Evolutionary conservation across 1,140 invertebrate species (phyloP), one percentile per base, ranked within the genome.

Genomic region (Palaemon carinicauda): DNA sequence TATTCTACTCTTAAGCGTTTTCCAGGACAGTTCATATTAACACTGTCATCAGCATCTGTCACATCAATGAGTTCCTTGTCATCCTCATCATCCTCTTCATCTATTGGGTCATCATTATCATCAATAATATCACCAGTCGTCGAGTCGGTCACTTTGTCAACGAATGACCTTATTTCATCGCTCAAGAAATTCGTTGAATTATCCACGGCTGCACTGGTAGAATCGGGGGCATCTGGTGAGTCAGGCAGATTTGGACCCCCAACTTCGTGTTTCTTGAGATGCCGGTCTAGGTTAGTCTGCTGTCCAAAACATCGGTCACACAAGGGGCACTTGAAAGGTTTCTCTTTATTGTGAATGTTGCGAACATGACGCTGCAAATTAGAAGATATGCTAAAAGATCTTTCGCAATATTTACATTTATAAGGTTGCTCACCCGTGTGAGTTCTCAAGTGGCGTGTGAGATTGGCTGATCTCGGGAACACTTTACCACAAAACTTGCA

Each of bases 291-390:
- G 92, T 99, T 99, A 1, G 98, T 99, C 92, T 99, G 98, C 92
- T 99, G 98, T 0, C 98, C 98, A 91, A 99, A 99, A 91, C 98
- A 98, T 73, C 96, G 93, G 91, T 97, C 96, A 87, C 91, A 91
- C n/a, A 91, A 89, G 41, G 90, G 90, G 86, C 91, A 91, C 65
- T 90, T 89, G 92, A 97, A 97, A 21, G 96, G 96, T 88, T 96
- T 96, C 91, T 97, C 96, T 91, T 98, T 99, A 92, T 99, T 99
- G 92, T 99, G 99, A 89, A 99, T 99, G 91, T 99, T 99, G 51
- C 99, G 93, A 24, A 99, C 98, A 92, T 99, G 99, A 77, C 99
- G 94, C 92, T 99, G 99, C 41, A 99, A 93, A 91, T 99, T 99
- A 73, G 97, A 99, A 1, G 98, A 98, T 92, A 99, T 99, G 90